Evolutionary conservation across 2,797 vertebrate genomes (phyloP).

Genomic region (Diglossa cyanea): DNA sequence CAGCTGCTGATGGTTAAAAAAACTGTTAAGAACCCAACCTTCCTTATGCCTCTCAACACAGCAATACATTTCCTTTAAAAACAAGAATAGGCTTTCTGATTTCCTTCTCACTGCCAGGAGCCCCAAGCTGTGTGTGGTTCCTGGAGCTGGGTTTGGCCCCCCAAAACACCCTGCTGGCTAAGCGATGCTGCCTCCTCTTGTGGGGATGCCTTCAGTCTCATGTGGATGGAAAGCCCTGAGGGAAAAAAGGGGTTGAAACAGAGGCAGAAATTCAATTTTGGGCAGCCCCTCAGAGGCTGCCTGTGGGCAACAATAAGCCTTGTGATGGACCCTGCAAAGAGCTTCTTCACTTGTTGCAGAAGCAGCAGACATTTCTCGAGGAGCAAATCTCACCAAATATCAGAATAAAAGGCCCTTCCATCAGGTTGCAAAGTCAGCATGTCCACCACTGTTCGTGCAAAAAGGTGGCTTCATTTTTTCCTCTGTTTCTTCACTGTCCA

Average conservation of each 20-base stretch:
- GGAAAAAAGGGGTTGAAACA: background rate
- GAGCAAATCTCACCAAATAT: background rate
- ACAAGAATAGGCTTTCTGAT: background rate
- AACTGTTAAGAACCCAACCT: background rate
- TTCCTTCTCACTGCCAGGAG: background rate
- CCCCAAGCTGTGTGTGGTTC: fast-evolving
- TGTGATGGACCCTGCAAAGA: background rate
- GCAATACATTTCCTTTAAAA: background rate
- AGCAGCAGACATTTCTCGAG: background rate
- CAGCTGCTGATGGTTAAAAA: background rate
- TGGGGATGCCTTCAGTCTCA: background rate
- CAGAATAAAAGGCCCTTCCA: background rate
- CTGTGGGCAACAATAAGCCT: background rate
- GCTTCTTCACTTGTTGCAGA: background rate
- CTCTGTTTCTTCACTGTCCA: background rate
- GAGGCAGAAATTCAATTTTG: background rate
- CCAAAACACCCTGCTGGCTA: background rate
- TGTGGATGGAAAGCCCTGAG: background rate
- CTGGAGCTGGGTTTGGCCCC: background rate
- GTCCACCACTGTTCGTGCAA: background rate
- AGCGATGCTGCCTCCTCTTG: background rate
- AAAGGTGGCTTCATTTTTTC: background rate
- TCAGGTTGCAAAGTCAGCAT: background rate
- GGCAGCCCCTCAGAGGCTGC: background rate
- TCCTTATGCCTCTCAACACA: background rate